Base-by-base conservation (phyloP, 2,888 invertebrate species). In the Cyaniris semiargus region DNA sequence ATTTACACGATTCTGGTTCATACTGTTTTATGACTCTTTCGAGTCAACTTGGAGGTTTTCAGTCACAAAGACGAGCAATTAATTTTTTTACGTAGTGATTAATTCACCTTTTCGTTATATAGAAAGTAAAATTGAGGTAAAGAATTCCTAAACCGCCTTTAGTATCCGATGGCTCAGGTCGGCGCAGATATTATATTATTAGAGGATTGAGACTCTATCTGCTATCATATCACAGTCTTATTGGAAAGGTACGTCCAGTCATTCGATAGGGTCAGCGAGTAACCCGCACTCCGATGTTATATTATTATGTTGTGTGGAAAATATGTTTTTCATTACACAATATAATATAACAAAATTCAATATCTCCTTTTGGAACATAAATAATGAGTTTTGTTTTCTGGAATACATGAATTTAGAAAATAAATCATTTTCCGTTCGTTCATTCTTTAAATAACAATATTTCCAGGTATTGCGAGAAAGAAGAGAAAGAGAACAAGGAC, bases 381-480 rank as follows among this genome's bases (percentile, higher is more conserved):
- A 38, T 38, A 38, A 10, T 44, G 10, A 44, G 44, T 44, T 10
- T 3, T 10, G 44, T 44, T 13, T 44, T 44, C 44, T 44, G 10
- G 44, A 44, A 10, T 44, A 44, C 44, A 10, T 44, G 3, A 44
- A 44, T 44, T 44, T 44, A 44, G 44, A 44, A 44, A 44, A 44
- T 44, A 44, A 44, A 44, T 10, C 10, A 38, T 10, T 44, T 44
- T 44, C 44, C 10, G 44, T 13, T 44, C 10, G 13, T 44, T 44
- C 0, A 44, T 44, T 27, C 27, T 13, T 13, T 18, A 53, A 53
- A 53, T 1, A 13, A 53, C 18, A 27, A 60, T 23, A 60, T 5
- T 83, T 81, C 18, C 83, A 92, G 92, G 80, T 92, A 86, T 81
- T 87, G 86, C 78, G 90, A 87, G 82, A 84, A 78, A 4, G 79